Evolutionary conservation across 2,888 invertebrate genomes (phyloP).

Genomic region (Agrochola macilenta): DNA sequence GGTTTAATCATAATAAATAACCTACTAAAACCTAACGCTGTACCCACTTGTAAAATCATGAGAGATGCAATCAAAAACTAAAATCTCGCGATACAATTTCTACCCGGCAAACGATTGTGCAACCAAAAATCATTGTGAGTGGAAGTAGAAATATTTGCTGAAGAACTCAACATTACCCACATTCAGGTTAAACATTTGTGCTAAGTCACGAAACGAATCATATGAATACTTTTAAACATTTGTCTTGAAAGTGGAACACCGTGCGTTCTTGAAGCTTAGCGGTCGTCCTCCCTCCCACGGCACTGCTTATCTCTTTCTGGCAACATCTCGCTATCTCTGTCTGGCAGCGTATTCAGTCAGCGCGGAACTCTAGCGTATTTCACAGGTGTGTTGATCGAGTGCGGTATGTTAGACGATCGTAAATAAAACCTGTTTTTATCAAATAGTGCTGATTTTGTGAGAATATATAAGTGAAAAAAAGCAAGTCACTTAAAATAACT

Average conservation of each 20-base stretch:
- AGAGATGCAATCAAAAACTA: background rate
- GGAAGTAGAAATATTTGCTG: slow-evolving; percentile 4
- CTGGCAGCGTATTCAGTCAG: slow-evolving; percentile 84
- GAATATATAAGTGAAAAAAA: slow-evolving; percentile 38
- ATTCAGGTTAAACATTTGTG: slow-evolving; percentile 39
- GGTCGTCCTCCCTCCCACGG: slow-evolving; percentile 87
- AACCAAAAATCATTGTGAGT: background rate
- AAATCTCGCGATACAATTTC: background rate
- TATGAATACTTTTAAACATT: slow-evolving; percentile 60
- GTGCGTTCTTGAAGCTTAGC: slow-evolving; percentile 85
- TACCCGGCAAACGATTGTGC: background rate
- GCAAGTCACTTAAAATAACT: slow-evolving; percentile 46
- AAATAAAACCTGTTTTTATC: slow-evolving; percentile 83
- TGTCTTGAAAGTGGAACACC: slow-evolving; percentile 77
- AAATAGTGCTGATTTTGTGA: slow-evolving; percentile 63
- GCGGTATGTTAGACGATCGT: slow-evolving; percentile 75
- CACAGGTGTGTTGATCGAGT: slow-evolving; percentile 80
- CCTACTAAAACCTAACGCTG: background rate
- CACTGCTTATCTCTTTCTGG: slow-evolving; percentile 81
- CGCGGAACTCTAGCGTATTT: slow-evolving; percentile 82
- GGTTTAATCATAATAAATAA: background rate
- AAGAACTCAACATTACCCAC: slow-evolving; percentile 25
- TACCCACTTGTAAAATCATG: background rate
- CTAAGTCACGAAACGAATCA: slow-evolving; percentile 54
- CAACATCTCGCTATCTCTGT: slow-evolving; percentile 84